Base-by-base conservation (phyloP, 2,797 vertebrate genomes). In the Hapalemur alaotrensis region DNA sequence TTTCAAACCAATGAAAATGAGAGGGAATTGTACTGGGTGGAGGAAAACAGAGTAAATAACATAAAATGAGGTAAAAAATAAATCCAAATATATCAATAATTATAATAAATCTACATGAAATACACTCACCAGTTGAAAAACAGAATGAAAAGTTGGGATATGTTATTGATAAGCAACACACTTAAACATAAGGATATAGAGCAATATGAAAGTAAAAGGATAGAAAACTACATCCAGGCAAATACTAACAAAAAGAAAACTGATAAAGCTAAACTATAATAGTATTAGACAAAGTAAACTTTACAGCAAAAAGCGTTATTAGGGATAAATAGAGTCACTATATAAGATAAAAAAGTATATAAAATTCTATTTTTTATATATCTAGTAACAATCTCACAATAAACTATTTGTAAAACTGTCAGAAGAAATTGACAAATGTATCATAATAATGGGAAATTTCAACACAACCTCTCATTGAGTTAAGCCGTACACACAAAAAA, bases 61-160 rank as follows among this genome's bases (percentile, higher is more conserved):
- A 65, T 14, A 88, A 95, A 95, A 38, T 48, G 32, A 79, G 13
- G 14, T 4, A 84, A 86, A 86, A 95, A 97, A 32, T 73, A 79
- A 92, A 90, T 63, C 12, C 28, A 91, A 1, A 43, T 35, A 46
- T 67, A 11, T 57, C 22, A 73, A 35, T 30, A 67, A 70, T 75
- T 86, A 30, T 30, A 70, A 50, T 67, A 92, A 83, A 43, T 93
- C 38, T 59, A 57, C 73, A 87, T 88, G 63, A 25, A 67, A 78
- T 76, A 95, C 10, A 79, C 54, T 84, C 12, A 63, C 14, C 20
- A 81, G 6, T 35, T 93, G 41, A 83, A 94, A 92, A 91, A 59
- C 32, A 76, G 32, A 54, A 69, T 9, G 32, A 76, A 54, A 65
- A 30, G 14, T 79, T 96, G 11, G 22, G 43, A 72, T 78, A 43